These are phyloP conservation scores for Protobothrops flavoviridis DNA, from an alignment of 2,113 vertebrate genomes.

Conservation along the genomic window DNA sequence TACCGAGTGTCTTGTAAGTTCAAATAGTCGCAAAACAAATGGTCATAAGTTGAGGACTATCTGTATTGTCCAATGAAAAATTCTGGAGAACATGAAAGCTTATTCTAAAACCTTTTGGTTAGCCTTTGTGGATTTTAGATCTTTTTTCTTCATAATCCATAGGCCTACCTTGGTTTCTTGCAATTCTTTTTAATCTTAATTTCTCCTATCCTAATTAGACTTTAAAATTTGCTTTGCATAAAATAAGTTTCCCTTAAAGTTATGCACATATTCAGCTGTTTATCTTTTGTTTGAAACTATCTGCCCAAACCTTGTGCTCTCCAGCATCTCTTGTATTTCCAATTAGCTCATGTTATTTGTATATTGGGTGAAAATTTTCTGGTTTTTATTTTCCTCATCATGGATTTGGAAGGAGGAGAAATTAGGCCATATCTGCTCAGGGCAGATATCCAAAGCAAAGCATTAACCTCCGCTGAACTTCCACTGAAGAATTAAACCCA, in stretches of 20 bases:
- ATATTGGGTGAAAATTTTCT: background rate
- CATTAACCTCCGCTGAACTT: background rate
- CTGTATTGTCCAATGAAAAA: background rate
- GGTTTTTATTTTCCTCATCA: background rate
- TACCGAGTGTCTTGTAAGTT: background rate
- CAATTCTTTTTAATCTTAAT: background rate
- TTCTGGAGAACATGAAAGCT: background rate
- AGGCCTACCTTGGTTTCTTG: background rate
- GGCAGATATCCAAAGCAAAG: background rate
- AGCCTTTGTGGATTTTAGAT: background rate
- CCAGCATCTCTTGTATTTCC: background rate
- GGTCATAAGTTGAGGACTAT: background rate
- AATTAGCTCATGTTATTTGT: background rate
- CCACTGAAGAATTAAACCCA: background rate
- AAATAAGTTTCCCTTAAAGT: background rate
- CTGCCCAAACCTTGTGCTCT: background rate
- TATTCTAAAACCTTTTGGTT: background rate
- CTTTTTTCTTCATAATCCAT: background rate
- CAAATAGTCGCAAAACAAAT: background rate
- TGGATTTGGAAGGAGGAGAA: background rate
- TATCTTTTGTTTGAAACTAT: background rate
- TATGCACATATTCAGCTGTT: background rate
- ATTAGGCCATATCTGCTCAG: background rate
- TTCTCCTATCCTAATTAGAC: background rate
- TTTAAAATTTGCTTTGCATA: slow-evolving; percentile 24